These are phyloP conservation scores for Mormyrus iriodes DNA, from an alignment of 2,113 vertebrate species.

Conservation along the genomic window DNA sequence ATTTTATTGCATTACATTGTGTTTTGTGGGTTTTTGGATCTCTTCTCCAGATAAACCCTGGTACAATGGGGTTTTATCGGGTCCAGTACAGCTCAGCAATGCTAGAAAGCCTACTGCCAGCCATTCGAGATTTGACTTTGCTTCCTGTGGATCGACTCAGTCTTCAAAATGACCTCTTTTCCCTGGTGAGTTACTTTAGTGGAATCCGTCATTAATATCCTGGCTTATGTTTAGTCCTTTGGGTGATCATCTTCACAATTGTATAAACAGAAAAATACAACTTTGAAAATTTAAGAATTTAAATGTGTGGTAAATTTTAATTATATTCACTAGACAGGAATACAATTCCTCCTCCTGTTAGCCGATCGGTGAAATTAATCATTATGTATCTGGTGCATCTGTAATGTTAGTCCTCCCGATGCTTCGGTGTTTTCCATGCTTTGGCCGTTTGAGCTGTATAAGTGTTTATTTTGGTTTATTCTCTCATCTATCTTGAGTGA, in stretches of 20 bases:
- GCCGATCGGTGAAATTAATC: too few relatives aligned
- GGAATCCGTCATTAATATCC: neutral
- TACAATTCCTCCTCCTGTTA: neutral
- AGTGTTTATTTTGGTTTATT: too few relatives aligned
- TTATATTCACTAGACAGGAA: neutral
- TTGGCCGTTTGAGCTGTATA: too few relatives aligned
- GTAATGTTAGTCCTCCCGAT: too few relatives aligned
- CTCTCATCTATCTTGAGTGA: too few relatives aligned
- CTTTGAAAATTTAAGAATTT: neutral
- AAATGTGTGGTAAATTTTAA: too few relatives aligned
- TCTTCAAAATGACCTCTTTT: conserved; percentile 96
- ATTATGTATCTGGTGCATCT: too few relatives aligned
- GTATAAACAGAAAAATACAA: neutral
- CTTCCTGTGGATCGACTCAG: conserved; percentile 91
- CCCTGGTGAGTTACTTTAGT: conserved; percentile 68
- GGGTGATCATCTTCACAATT: neutral
- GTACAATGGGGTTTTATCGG: conserved; percentile 95
- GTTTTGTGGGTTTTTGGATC: neutral
- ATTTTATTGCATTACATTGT: neutral
- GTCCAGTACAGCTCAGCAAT: conserved; percentile 88
- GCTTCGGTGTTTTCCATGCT: too few relatives aligned
- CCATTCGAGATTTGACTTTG: conserved; percentile 81
- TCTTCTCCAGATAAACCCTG: conserved; percentile 77
- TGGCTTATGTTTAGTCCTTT: neutral
- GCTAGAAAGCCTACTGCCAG: conserved; percentile 84